Base-by-base conservation (phyloP, 2,888 invertebrate genomes). In the Chrysomela aeneicollis region DNA sequence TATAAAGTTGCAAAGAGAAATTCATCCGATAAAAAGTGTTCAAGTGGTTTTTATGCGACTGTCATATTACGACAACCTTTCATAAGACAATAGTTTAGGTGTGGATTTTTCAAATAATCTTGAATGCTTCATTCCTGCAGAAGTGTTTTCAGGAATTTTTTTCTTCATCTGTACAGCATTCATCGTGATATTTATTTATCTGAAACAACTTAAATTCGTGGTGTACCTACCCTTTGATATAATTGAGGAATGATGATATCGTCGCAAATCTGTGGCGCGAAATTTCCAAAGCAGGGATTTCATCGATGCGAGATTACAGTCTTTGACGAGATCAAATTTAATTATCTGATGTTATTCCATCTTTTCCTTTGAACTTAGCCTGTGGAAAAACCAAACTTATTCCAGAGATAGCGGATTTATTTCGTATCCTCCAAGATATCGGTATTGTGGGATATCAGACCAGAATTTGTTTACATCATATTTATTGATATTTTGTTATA, bases 291-390 rank as follows among this genome's bases (percentile, higher is more conserved):
- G 57, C 18, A 8, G 46, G 46, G 46, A 42, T 57, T 21, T 57
- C 18, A 57, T 46, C 57, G 32, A 26, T 57, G 46, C 21, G 46
- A 57, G 46, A 57, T 46, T 46, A 46, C 57, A 57, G 46, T 15
- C 47, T 47, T 21, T 57, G 26, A 57, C 37, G 42, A n/a, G 57
- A 46, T 57, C 57, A 57, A 30, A 57, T 57, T 57, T 17, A 22
- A 46, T 57, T 57, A 57, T 57, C 57, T 26, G n/a, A n/a, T n/a
- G 52, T 60, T 52, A 60, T 52, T 60, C n/a, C 51, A 51, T 52
- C 52, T 42, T 53, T 49, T 17, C 15, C 37, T 60, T 60, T 60
- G 35, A 10, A 10, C 10, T 19, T 17, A n/a, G 59, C 35, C 15
- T n/a, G 32, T 50, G 18, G 35, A 59, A 59, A 59, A 49, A 49